Base-by-base conservation (phyloP, 2,797 vertebrate genomes). In the Typhlichthys subterraneus region DNA sequence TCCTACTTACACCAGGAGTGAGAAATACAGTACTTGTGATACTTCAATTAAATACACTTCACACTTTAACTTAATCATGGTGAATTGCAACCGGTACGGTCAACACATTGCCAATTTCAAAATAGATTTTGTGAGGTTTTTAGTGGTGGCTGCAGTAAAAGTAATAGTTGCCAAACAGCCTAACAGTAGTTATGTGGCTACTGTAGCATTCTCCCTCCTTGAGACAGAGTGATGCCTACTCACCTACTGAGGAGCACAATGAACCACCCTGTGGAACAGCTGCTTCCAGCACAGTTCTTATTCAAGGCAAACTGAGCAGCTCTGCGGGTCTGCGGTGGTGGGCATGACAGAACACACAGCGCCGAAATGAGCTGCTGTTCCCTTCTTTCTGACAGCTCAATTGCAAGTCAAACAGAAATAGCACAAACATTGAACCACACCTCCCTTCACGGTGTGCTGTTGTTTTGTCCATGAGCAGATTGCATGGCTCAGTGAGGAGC, bases 201-300 rank as follows among this genome's bases (percentile, higher is more conserved):
- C 3, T 23, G 23, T 23, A 23, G 23, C 33, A 5, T 69, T 45
- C 48, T 63, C 71, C 49, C 65, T 63, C 76, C 70, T 63, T 67
- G 76, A 59, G 62, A 60, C 53, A 67, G 57, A 38, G 60, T 5
- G 57, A 81, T 67, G 62, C 67, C 53, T 76, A 73, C 71, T 33
- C 38, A 11, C 29, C 59, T 1, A 51, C 33, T 38, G 6, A 57
- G 59, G 31, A 23, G 51, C 67, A 57, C 59, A 66, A 61, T 19
- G 23, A 70, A 58, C 56, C 73, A 77, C 59, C 67, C 8, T 2
- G 59, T 45, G 4, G 19, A 47, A 68, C 45, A 65, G 72, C 80
- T 62, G 57, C 63, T 70, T 69, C 56, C 59, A 60, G 17, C 53
- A 14, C 45, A 31, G 51, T 45, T 71, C 12, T 11, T 59, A 42